These are phyloP conservation scores for Todiramphus saurophagus DNA, from an alignment of 2,113 vertebrate genomes.

Conservation along the genomic window DNA sequence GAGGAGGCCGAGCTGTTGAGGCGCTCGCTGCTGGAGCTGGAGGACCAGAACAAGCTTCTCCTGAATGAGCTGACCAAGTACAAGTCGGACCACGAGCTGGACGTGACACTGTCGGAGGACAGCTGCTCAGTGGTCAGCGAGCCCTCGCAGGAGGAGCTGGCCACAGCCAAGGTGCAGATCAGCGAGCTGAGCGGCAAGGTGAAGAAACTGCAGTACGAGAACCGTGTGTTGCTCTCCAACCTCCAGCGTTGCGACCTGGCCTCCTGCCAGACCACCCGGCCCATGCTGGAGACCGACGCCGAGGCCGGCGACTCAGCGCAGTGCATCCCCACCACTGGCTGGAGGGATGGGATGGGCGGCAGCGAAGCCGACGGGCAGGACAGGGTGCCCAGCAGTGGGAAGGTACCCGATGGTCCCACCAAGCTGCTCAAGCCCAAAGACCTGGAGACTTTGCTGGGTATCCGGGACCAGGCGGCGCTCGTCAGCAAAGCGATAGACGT, in stretches of 20 bases:
- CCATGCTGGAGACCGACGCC: constrained; percentile 87
- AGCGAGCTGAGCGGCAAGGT: constrained; percentile 92
- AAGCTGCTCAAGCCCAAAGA: constrained; percentile 82
- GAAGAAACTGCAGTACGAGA: constrained; percentile 99
- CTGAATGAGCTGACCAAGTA: constrained; percentile 93
- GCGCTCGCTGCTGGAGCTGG: constrained; percentile 91
- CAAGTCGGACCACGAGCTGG: constrained; percentile 86
- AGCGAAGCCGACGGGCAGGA: constrained; percentile 73
- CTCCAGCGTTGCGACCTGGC: constrained; percentile 94
- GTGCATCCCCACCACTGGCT: constrained; percentile 81
- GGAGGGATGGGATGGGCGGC: constrained; percentile 74
- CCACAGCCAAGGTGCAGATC: constrained; percentile 88
- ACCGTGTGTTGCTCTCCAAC: constrained; percentile 94
- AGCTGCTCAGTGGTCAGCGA: constrained; percentile 86
- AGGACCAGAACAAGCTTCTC: constrained; percentile 97
- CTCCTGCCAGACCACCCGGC: constrained; percentile 84
- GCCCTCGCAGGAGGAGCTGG: constrained; percentile 89
- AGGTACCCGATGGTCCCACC: background rate
- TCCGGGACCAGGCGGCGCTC: constrained; percentile 87
- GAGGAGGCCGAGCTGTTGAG: constrained; percentile 96
- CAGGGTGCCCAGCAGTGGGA: constrained; percentile 22
- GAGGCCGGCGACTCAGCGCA: constrained; percentile 92
- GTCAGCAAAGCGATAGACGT: constrained; percentile 92
- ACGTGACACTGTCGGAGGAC: constrained; percentile 80
- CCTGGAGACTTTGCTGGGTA: constrained; percentile 82